Conservation (phyloP, 2,888 invertebrate species). For the Empis stercorea region DNA sequence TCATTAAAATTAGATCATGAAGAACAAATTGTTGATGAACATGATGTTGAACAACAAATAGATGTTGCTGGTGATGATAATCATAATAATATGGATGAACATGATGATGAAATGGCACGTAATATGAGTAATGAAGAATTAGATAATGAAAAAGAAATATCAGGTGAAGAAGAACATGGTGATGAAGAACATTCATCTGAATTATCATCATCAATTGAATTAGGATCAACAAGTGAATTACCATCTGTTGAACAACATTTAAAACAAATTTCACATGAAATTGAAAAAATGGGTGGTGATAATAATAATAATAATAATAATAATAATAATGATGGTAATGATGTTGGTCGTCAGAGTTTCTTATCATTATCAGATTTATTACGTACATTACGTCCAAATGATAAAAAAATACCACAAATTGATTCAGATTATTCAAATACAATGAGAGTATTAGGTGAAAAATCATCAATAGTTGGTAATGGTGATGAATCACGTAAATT, state of each 20-base stretch:
- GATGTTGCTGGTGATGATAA: conserved; percentile 8
- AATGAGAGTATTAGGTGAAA: conserved; percentile 35
- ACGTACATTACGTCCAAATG: conserved; percentile 32
- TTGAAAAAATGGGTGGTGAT: conserved; percentile 26
- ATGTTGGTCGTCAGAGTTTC: conserved; percentile 32
- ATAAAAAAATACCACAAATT: conserved; percentile 35
- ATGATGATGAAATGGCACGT: not conserved
- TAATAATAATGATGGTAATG: conserved; percentile 20
- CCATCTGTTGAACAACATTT: conserved; percentile 33
- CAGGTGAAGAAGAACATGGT: conserved; percentile 1
- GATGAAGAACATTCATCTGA: conserved; percentile 7
- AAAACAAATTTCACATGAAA: conserved; percentile 32
- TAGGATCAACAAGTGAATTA: conserved; percentile 19
- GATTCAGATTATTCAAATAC: conserved; percentile 37
- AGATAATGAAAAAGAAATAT: conserved; percentile 8
- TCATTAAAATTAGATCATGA: conserved; percentile 29
- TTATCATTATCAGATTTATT: conserved; percentile 34
- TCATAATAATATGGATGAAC: not conserved
- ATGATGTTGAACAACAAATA: conserved; percentile 13
- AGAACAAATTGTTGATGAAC: conserved; percentile 12
- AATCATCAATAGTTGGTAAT: conserved; percentile 18
- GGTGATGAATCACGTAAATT: conserved; percentile 10
- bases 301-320: conserved; percentile 23
- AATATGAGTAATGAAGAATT: conserved; percentile 9
- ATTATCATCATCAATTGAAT: not conserved